A percentile compares a stretch with the other conserved stretches of the same genome.
Evolutionary conservation across 2,797 vertebrate species (phyloP).

Genomic region (Clarias platycephalus): DNA sequence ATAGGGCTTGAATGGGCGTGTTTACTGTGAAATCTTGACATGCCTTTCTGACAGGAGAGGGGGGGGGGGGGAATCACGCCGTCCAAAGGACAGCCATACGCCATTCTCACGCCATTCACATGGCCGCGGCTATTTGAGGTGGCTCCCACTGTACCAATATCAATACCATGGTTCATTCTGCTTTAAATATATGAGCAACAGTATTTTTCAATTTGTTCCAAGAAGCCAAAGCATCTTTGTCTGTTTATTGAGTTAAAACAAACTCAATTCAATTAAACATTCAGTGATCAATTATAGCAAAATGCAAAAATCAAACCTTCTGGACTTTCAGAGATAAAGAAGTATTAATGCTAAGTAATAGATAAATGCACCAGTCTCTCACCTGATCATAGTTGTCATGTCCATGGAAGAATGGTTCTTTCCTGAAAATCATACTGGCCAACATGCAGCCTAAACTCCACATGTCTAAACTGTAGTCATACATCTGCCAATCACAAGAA

Average conservation of each 20-base stretch:
- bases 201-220: neutral
- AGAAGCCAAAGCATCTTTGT: neutral
- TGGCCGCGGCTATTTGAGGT: too few species aligned
- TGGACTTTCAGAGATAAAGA: neutral
- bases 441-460: slow-evolving; percentile 90
- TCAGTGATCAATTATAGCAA: neutral
- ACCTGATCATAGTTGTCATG: slow-evolving; percentile 90
- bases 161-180: neutral
- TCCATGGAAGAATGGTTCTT: slow-evolving; percentile 88
- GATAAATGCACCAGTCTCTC: neutral
- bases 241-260: neutral
- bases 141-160: neutral
- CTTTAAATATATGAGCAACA: neutral
- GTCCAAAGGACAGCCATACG: too few species aligned
- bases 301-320: neutral
- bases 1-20: too few species aligned
- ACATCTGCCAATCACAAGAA: slow-evolving; percentile 72
- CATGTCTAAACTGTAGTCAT: slow-evolving; percentile 90
- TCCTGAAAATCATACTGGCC: slow-evolving; percentile 89
- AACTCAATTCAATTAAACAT: neutral
- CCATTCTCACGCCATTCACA: too few species aligned
- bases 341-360: neutral
- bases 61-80: too few species aligned
- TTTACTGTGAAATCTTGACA: too few species aligned
- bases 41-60: too few species aligned